A percentile compares a stretch with the other conserved stretches of the same genome.
Evolutionary conservation across 2,888 invertebrate species (phyloP).

Genomic region (Chalcosyrphus nemorum): DNA sequence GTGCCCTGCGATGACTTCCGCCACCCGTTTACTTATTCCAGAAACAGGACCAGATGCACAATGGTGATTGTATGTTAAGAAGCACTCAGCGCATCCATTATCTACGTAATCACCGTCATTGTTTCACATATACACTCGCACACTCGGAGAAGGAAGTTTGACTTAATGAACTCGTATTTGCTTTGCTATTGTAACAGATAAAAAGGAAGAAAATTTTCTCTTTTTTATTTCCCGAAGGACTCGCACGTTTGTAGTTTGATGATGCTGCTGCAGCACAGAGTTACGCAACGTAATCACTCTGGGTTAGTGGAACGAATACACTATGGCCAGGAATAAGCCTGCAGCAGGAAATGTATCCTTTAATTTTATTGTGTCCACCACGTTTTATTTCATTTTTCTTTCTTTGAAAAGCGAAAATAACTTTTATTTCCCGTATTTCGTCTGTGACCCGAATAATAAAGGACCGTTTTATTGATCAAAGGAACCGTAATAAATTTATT

Average conservation of each 20-base stretch:
- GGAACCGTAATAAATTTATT: slow-evolving; percentile 35
- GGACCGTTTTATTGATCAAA: slow-evolving; percentile 53
- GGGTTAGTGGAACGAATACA: slow-evolving; percentile 60
- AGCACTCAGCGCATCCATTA: slow-evolving; percentile 68
- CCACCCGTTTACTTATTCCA: slow-evolving; percentile 12
- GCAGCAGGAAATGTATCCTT: slow-evolving; percentile 34
- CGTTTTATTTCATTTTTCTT: neutral
- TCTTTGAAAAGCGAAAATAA: slow-evolving; percentile 15
- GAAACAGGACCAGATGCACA: slow-evolving; percentile 58
- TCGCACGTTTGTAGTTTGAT: slow-evolving; percentile 18
- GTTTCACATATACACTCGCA: slow-evolving; percentile 30
- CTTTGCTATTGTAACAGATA: slow-evolving; percentile 52
- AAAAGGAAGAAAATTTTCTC: slow-evolving; percentile 30
- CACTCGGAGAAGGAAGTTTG: slow-evolving; percentile 55
- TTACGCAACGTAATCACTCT: slow-evolving; percentile 65
- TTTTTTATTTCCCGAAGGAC: slow-evolving; percentile 59
- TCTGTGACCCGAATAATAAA: slow-evolving; percentile 4
- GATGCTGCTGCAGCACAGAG: neutral
- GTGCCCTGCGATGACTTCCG: slow-evolving; percentile 48
- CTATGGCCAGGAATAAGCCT: slow-evolving; percentile 4
- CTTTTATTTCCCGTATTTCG: neutral
- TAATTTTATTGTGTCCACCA: slow-evolving; percentile 25
- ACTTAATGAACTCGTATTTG: slow-evolving; percentile 71
- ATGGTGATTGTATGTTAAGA: slow-evolving; percentile 63
- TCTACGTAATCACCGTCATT: slow-evolving; percentile 66